Base-by-base conservation (phyloP, 2,113 vertebrate species). In the Microcebus lehilahytsara region DNA sequence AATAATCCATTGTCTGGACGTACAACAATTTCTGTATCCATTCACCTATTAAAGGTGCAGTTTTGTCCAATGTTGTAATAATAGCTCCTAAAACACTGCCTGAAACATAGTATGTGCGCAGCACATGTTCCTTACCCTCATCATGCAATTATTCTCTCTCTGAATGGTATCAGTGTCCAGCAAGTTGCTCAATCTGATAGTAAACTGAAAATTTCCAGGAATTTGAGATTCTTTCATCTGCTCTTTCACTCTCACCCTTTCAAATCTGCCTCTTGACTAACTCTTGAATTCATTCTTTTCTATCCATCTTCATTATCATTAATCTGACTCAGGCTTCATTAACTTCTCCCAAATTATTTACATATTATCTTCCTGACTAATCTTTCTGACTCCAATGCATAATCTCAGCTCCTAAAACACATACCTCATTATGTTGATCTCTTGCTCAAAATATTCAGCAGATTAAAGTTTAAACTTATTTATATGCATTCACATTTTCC, bases 381-480 rank as follows among this genome's bases (percentile, higher is more conserved):
- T 83, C 56, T 97, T 87, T 81, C 77, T 91, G 34, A 89, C 20
- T 27, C 7, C 66, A 81, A 17, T 30, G 20, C 25, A n/a, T 90
- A 89, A 87, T 67, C 40, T 42, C n/a, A 67, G 58, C 8, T 92
- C 75, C 46, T 66, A 77, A 88, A 93, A 80, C 17, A 53, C 64
- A 46, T 40, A n/a, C 17, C 20, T 92, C 80, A 56, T 53, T 74
- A 42, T 56, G 20, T 42, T 62, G 46, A 67, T 90, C 17, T 51
- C 64, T 95, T 84, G 27, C 34, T 97, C 34, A 87, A 95, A 90
- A 46, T 72, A 92, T 14, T 51, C 30, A 93, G 34, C 23, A 80
- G 42, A 74, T 83, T 89, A 51, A 91, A 75, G 46, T 77, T 95
- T 74, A 89, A 83, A 22, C 2, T 95, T 58, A 92, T 95, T 91